Percentiles rank a stretch among this genome's conserved stretches.
Conservation (phyloP, 2,888 invertebrate species). For the Eupithecia dodoneata region DNA sequence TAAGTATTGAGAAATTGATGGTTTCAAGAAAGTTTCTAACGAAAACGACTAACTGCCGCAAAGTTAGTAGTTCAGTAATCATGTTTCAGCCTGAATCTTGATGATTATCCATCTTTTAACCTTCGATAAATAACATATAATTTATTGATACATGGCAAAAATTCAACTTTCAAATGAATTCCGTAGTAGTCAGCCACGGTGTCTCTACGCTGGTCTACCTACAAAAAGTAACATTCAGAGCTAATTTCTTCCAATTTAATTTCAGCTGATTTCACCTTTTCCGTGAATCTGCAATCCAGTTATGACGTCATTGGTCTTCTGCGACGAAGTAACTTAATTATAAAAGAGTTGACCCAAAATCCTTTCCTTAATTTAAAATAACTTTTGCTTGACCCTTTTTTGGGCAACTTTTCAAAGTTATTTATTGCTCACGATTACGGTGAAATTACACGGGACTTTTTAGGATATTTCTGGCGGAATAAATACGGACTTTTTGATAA, state of each 20-base stretch:
- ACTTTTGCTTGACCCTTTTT: conserved; percentile 49
- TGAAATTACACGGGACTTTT: conserved; percentile 26
- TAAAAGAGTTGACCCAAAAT: conserved; percentile 46
- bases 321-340: conserved; percentile 48
- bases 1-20: background rate
- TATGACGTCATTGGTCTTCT: conserved; percentile 35
- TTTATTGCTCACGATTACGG: conserved; percentile 42
- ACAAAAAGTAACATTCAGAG: conserved; percentile 1
- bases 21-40: background rate
- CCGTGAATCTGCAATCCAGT: conserved; percentile 31
- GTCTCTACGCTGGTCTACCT: background rate
- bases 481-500: conserved; percentile 29
- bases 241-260: conserved; percentile 13
- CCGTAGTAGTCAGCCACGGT: background rate
- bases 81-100: background rate
- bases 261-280: conserved; percentile 24
- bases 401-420: conserved; percentile 38
- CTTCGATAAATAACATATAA: no score
- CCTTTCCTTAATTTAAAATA: conserved; percentile 45
- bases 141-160: background rate
- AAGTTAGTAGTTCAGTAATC: background rate
- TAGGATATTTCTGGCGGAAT: conserved; percentile 19
- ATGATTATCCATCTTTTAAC: background rate
- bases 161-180: background rate
- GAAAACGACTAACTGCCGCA: background rate